A percentile compares a stretch with the other conserved stretches of the same genome.
Conservation (phyloP, 2,888 invertebrate species). For the Seira ritae region DNA sequence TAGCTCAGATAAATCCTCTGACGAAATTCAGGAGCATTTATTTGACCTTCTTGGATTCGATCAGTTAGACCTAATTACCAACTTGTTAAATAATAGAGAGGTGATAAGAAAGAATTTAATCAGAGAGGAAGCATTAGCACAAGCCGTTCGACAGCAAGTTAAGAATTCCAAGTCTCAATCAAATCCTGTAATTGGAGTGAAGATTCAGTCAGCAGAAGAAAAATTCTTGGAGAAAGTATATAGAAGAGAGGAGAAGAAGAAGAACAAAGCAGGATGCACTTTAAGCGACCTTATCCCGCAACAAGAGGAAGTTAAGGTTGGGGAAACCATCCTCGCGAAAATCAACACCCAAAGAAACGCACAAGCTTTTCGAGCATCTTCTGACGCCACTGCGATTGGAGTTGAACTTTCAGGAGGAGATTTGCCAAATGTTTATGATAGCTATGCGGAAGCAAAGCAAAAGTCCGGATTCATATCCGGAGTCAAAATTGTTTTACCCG, state of each 20-base stretch:
- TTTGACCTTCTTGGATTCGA: constrained; percentile 94
- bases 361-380: constrained; percentile 30
- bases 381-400: constrained; percentile 39
- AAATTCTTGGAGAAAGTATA: constrained; percentile 85
- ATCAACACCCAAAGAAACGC: constrained; percentile 30
- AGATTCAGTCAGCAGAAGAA: constrained; percentile 89
- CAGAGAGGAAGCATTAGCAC: constrained; percentile 73
- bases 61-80: constrained; percentile 84
- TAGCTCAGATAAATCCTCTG: constrained; percentile 80
- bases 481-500: constrained; percentile 86
- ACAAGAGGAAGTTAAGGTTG: constrained; percentile 62
- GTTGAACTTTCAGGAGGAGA: constrained; percentile 75
- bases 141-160: constrained; percentile 66
- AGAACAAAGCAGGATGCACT: constrained; percentile 76
- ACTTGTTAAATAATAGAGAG: constrained; percentile 81
- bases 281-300: constrained; percentile 28
- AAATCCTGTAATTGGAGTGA: constrained; percentile 78
- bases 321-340: constrained; percentile 49
- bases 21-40: constrained; percentile 85
- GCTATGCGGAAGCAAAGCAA: constrained; percentile 82
- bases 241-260: constrained; percentile 90
- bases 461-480: constrained; percentile 85
- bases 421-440: constrained; percentile 93
- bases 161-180: constrained; percentile 54
- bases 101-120: constrained; percentile 75